Conservation (phyloP, 2,113 vertebrate genomes). For the Malurus melanocephalus region DNA sequence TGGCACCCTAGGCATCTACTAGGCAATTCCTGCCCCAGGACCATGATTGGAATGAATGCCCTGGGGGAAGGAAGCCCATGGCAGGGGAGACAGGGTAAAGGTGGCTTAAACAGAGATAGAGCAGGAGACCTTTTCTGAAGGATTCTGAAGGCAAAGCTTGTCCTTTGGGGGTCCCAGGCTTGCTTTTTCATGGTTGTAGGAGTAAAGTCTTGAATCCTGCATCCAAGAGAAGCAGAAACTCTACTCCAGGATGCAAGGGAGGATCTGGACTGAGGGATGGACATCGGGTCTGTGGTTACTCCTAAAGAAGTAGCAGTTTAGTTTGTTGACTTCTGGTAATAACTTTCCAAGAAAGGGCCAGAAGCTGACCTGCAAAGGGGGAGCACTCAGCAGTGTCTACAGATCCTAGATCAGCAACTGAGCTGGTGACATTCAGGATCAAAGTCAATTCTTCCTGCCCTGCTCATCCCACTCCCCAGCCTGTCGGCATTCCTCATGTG, state of each 20-base stretch:
- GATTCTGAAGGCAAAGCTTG: background rate
- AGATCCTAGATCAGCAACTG: background rate
- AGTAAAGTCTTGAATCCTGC: background rate
- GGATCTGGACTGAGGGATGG: background rate
- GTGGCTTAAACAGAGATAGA: background rate
- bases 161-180: background rate
- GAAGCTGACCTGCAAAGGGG: background rate
- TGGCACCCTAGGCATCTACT: background rate
- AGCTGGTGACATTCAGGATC: background rate
- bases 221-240: background rate
- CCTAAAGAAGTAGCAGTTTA: background rate
- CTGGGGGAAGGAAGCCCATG: background rate
- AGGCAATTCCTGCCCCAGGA: background rate
- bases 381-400: background rate
- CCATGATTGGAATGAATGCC: rapidly evolving
- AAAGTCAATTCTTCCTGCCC: background rate
- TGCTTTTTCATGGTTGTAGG: background rate
- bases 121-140: background rate
- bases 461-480: background rate
- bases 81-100: background rate
- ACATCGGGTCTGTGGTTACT: background rate
- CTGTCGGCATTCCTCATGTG: background rate
- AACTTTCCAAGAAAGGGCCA: background rate
- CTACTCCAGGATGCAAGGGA: rapidly evolving
- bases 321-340: background rate